phyloP scores from a whole-genome alignment of 2,888 invertebrate species.

The Ophion costatus region DNA sequence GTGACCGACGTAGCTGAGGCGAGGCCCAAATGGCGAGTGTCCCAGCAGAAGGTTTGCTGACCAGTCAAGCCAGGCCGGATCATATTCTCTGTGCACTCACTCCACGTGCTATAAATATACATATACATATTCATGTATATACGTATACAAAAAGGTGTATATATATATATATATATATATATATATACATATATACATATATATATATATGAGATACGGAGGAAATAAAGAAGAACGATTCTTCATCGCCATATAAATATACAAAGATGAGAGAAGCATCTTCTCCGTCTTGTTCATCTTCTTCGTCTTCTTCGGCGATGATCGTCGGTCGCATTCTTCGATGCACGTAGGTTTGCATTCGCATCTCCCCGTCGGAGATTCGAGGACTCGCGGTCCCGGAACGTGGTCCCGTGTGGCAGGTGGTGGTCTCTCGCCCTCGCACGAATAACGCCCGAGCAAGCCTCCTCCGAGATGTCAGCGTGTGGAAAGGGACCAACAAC shows the following conservation, averaged over 20 bases:
- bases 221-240: too few species aligned
- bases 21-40: conserved; percentile 38
- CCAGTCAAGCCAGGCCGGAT: conserved; percentile 53
- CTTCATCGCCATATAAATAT: conserved; percentile 3
- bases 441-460: conserved; percentile 26
- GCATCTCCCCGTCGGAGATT: conserved; percentile 6
- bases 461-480: conserved; percentile 50
- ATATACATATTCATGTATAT: neutral
- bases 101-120: conserved; percentile 21
- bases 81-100: conserved; percentile 34
- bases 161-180: too few species aligned
- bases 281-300: neutral
- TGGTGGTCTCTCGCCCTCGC: conserved; percentile 56
- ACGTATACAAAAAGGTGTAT: too few species aligned
- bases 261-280: neutral
- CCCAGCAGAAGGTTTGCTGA: conserved; percentile 48
- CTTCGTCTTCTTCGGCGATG: neutral
- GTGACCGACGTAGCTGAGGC: conserved; percentile 55
- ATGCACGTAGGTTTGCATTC: neutral
- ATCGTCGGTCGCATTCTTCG: neutral
- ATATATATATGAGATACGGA: too few species aligned
- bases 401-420: conserved; percentile 61
- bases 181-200: too few species aligned
- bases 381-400: conserved; percentile 31
- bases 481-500: conserved; percentile 42